Evolutionary conservation across 2,888 invertebrate genomes (phyloP).

Genomic region (Muscina levida): DNA sequence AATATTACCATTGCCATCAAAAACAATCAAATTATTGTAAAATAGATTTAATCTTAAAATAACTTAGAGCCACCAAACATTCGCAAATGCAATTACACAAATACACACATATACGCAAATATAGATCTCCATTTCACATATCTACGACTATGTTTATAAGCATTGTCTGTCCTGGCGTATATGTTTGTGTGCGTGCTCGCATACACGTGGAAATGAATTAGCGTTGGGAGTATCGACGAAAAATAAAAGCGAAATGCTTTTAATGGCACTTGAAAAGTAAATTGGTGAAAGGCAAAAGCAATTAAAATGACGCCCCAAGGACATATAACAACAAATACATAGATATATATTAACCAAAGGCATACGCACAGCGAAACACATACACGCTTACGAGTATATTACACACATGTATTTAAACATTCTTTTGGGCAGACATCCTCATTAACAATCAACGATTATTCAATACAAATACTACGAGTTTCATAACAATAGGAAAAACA

Average conservation of each 20-base stretch:
- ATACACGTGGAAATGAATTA: too few species aligned
- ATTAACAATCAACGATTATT: slow-evolving; percentile 33
- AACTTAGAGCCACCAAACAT: background rate
- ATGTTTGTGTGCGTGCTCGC: slow-evolving; percentile 7
- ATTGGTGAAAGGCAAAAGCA: slow-evolving; percentile 76
- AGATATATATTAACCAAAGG: slow-evolving; percentile 55
- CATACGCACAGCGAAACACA: slow-evolving; percentile 27
- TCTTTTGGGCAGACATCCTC: slow-evolving; percentile 4
- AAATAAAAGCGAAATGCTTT: slow-evolving; percentile 72
- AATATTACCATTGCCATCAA: too few species aligned
- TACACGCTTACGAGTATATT: background rate
- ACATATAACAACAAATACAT: slow-evolving; percentile 75
- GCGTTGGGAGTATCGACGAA: slow-evolving; percentile 30
- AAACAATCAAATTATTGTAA: too few species aligned
- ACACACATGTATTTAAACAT: slow-evolving; percentile 18
- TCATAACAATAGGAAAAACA: background rate
- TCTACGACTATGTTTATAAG: background rate
- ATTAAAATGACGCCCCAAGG: slow-evolving; percentile 80
- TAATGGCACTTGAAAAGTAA: slow-evolving; percentile 78
- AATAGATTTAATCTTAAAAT: too few species aligned
- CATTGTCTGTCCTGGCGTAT: slow-evolving; percentile 16
- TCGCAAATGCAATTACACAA: slow-evolving; percentile 1
- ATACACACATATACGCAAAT: too few species aligned
- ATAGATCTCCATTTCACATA: slow-evolving; percentile 13
- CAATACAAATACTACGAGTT: slow-evolving; percentile 21